Evolutionary conservation across 2,113 vertebrate species (phyloP).

Genomic region (Steatornis caripensis): DNA sequence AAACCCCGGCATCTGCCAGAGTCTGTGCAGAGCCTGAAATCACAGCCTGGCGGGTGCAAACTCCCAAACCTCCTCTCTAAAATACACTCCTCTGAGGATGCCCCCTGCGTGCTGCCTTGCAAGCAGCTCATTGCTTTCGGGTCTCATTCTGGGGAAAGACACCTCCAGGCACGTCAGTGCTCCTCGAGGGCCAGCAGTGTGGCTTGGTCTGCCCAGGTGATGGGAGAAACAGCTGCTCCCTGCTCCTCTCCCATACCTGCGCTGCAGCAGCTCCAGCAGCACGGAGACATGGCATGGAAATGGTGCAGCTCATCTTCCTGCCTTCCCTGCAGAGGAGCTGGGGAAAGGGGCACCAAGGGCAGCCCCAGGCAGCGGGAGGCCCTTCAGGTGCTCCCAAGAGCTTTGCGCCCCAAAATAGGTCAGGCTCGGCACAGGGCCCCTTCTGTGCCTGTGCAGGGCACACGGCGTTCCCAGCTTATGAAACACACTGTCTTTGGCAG

Average conservation of each 20-base stretch:
- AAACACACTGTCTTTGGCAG: not conserved
- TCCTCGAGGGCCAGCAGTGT: not conserved
- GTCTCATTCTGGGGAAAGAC: not conserved
- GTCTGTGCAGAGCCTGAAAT: not conserved
- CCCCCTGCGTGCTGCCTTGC: not conserved
- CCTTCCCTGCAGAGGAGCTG: not conserved
- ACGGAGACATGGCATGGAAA: not conserved
- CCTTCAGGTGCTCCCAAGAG: conserved; percentile 23
- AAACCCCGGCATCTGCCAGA: not conserved
- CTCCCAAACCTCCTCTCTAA: not conserved
- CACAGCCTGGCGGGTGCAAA: not conserved
- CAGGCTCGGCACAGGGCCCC: not conserved
- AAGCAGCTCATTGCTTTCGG: not conserved
- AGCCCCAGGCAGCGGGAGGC: not conserved
- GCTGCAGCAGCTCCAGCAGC: not conserved
- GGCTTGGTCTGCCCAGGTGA: not conserved
- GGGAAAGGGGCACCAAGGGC: not conserved
- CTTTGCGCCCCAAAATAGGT: conserved; percentile 36
- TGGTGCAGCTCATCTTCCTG: not conserved
- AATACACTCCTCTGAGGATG: not conserved
- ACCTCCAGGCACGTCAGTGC: not conserved
- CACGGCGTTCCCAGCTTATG: not conserved
- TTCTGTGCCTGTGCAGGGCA: not conserved
- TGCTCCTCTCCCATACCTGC: not conserved
- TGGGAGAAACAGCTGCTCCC: conserved; percentile 28